Base-by-base conservation (phyloP, 2,113 vertebrate genomes). In the Thalassoma bifasciatum region DNA sequence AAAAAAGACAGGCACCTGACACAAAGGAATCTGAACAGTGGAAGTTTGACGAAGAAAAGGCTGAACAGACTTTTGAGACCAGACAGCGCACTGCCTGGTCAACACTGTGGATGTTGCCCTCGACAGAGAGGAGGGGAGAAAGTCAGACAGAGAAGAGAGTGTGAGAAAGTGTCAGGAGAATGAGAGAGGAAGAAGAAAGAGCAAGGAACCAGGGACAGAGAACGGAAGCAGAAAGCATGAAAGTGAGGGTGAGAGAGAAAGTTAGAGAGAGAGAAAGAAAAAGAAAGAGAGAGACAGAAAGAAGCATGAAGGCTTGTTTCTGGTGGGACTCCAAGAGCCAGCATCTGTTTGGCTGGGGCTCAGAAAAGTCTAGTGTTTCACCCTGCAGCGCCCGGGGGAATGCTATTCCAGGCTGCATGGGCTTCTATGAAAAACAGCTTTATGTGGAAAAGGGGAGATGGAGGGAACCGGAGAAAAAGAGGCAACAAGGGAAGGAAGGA, bases 371-470 rank as follows among this genome's bases (percentile, higher is more conserved):
- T 94, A 92, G 90, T 92, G 93, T 94, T 95, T 94, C 93, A 93
- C 85, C 89, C 91, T 89, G 86, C 83, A 89, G 88, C 79, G 87
- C 93, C 93, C 91, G 86, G 88, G 91, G 93, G 91, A 94, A 92
- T 88, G 90, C 92, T 93, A 94, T 93, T 94, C 93, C 91, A 93
- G 93, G 93, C 93, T 93, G 87, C 88, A 92, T 77, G 82, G 81
- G 89, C 87, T 92, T 94, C 90, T 92, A 94, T 94, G 93, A 94
- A 94, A 94, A 94, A 94, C 93, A 94, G 93, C 93, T 94, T 95
- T 93, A 93, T 93, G 93, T 94, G 93, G 92, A 93, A 95, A 94
- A 93, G 88, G 77, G 75, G 88, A 91, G 87, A 92, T 75, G 77
- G 86, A 89, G 86, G 88, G 86, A 90, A 87, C 81, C 63, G 69